A percentile compares a stretch with the other conserved stretches of the same genome.
These are phyloP conservation scores for Hemibagrus guttatus DNA, from an alignment of 2,797 vertebrate genomes.

Conservation along the genomic window DNA sequence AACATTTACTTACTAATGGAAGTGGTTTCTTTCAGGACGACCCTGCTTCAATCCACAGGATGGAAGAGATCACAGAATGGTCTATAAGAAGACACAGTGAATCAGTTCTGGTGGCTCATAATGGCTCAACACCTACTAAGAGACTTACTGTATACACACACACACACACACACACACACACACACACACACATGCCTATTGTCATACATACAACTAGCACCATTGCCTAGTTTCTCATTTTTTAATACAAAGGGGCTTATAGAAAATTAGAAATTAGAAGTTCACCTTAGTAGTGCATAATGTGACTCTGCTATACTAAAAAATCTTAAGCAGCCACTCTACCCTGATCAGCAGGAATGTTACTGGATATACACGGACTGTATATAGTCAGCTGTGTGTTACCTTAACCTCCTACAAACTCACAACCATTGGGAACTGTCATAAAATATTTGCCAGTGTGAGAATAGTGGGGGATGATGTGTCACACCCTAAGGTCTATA, in stretches of 20 bases:
- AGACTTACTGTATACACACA: neutral
- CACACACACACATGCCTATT: neutral
- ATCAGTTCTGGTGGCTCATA: neutral
- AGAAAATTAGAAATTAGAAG: neutral
- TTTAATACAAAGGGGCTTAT: neutral
- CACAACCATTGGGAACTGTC: neutral
- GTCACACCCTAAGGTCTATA: neutral
- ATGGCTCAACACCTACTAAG: neutral
- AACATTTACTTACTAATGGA: neutral
- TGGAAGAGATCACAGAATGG: neutral
- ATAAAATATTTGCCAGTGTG: neutral
- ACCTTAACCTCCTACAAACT: neutral
- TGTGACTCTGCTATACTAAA: neutral
- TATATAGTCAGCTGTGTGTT: neutral
- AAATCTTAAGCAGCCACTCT: neutral
- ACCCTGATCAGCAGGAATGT: neutral
- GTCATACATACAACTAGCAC: neutral
- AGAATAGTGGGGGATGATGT: neutral
- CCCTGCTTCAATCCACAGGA: neutral
- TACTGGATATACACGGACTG: neutral
- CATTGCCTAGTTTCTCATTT: neutral
- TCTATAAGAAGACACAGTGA: neutral
- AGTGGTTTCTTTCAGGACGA: neutral
- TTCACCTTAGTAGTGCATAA: neutral
- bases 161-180: neutral